Evolutionary conservation across 2,888 invertebrate species (phyloP), one percentile per base, ranked within the genome.

Genomic region (Nesidiocoris tenuis): DNA sequence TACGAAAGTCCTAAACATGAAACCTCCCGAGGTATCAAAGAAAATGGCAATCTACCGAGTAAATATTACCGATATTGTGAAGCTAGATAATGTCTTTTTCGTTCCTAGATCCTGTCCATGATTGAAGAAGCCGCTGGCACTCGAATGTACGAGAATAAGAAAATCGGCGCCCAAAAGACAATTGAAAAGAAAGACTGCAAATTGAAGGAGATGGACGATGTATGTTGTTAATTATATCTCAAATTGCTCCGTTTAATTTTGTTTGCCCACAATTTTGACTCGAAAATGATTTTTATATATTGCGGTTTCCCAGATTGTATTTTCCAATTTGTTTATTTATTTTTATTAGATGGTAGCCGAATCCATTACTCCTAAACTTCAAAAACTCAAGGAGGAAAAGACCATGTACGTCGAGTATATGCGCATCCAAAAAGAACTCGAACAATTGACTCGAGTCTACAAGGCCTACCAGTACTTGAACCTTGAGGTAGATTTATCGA

Each of bases 101-200:
- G 77, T 77, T 2, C 81, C 3, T 39, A 93, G 91, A 94, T 97
- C 81, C 86, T 97, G 72, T 92, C 94, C 0, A 97, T 99, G 97
- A 91, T 99, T 75, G 99, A 99, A 85, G 99, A 99, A 86, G 98
- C 98, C 5, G 97, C 98, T 0, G 98, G 99, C 0, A 98, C 98
- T 0, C 90, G 94, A 81, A 91, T 97, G 90, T 99, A 98, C 83
- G 98, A 99, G 84, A 88, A 90, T 0, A 99, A 99, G 83, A 94
- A 94, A 80, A 91, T 93, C 81, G 88, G 88, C 1, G 92, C 96
- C 0, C 88, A 93, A 79, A 93, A 90, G 82, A 91, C 92, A 0
- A 94, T 99, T 75, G 92, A 92, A 79, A 96, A 94, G 82, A 99
- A 99, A 83, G 95, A 98, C 83, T 89, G 89, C 0, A 96, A 95